phyloP scores from a whole-genome alignment of 1,140 invertebrate species.

The Halictus rubicundus region DNA sequence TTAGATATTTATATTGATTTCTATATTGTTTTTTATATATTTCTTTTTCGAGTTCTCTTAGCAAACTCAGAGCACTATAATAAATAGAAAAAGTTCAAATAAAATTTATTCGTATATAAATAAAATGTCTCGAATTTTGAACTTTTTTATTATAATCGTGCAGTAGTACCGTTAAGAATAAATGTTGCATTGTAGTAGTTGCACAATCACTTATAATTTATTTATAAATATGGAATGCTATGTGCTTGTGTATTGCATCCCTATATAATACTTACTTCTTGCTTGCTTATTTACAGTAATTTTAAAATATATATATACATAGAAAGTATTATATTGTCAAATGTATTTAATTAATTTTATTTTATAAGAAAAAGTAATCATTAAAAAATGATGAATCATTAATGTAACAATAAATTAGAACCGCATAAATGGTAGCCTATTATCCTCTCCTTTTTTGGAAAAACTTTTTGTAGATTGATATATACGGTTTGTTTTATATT shows the following conservation, averaged over 20 bases:
- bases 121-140: conserved; percentile 1
- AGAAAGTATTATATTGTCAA: not conserved
- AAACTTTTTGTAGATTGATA: no score
- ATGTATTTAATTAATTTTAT: conserved; percentile 1
- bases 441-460: not conserved
- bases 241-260: conserved; percentile 34
- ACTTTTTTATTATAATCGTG: conserved; percentile 6
- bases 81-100: not conserved
- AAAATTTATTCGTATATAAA: conserved; percentile 9
- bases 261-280: conserved; percentile 28
- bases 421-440: not conserved
- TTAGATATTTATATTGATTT: conserved; percentile 30
- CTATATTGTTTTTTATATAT: conserved; percentile 12
- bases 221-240: conserved; percentile 34
- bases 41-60: conserved; percentile 1
- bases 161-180: conserved; percentile 22
- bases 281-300: conserved; percentile 38
- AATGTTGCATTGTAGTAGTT: conserved; percentile 26
- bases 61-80: not conserved
- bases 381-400: not conserved
- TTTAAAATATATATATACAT: conserved; percentile 4
- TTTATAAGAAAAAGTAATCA: not conserved
- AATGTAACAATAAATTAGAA: not conserved
- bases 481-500: no score
- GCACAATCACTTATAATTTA: conserved; percentile 22